Evolutionary conservation across 2,113 vertebrate species (phyloP).

Genomic region (Campylomormyrus tamandua): DNA sequence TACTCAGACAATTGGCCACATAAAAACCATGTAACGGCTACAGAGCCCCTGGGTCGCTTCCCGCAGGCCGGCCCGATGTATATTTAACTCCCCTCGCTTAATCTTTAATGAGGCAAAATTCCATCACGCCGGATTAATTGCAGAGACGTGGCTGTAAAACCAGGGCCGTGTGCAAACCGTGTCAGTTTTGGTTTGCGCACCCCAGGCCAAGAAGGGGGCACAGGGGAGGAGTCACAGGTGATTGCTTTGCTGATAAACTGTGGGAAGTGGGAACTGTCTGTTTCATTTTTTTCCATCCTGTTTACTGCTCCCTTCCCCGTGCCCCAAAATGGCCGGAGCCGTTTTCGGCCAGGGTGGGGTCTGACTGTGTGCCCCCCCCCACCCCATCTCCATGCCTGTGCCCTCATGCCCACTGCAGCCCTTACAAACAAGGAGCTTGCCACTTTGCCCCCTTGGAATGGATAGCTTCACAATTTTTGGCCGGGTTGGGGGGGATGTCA

Average conservation of each 20-base stretch:
- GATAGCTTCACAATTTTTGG: neutral
- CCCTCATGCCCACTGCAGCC: neutral
- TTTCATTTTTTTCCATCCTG: neutral
- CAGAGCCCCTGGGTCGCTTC: conserved; percentile 11
- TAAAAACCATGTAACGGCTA: conserved; percentile 9
- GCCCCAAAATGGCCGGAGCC: neutral
- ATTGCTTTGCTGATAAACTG: conserved; percentile 4
- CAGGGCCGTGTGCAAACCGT: neutral
- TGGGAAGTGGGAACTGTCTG: neutral
- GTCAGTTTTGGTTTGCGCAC: conserved; percentile 28
- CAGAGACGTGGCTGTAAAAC: conserved; percentile 23
- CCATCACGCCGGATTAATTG: conserved; percentile 35
- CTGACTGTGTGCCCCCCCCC: neutral
- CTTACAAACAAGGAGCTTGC: neutral
- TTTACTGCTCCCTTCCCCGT: neutral
- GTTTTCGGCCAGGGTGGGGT: neutral
- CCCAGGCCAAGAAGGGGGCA: neutral
- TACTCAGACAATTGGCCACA: conserved; percentile 24
- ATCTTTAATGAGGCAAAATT: conserved; percentile 39
- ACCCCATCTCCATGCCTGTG: neutral
- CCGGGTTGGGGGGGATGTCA: neutral
- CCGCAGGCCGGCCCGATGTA: conserved; percentile 22
- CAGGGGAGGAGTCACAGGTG: neutral
- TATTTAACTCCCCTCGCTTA: conserved; percentile 36
- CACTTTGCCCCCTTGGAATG: neutral